Evolutionary conservation across 2,888 invertebrate genomes (phyloP).

Genomic region (Clostera curtula): DNA sequence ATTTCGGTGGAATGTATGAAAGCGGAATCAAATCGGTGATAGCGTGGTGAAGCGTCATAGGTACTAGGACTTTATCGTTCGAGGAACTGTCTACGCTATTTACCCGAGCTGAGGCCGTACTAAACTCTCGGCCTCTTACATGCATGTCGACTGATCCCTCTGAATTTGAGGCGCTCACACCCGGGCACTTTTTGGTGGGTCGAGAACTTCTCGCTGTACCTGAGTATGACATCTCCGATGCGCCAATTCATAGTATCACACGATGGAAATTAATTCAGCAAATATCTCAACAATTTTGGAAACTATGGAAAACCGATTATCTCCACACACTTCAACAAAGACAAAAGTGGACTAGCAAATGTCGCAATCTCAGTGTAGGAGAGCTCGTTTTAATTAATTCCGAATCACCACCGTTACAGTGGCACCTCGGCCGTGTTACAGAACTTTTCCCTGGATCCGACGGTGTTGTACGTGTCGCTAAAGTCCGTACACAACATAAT

Average conservation of each 20-base stretch:
- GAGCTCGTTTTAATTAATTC: too few relatives aligned
- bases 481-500: too few relatives aligned
- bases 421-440: too few relatives aligned
- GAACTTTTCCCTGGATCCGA: too few relatives aligned
- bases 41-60: constrained; percentile 4
- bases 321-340: constrained; percentile 15
- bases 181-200: constrained; percentile 12
- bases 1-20: constrained; percentile 14
- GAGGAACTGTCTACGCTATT: constrained; percentile 14
- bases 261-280: constrained; percentile 16
- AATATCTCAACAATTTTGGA: constrained; percentile 13
- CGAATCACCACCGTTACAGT: too few relatives aligned
- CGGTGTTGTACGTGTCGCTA: too few relatives aligned
- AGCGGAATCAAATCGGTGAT: constrained; percentile 12
- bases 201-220: constrained; percentile 4
- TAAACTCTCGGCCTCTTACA: constrained; percentile 10
- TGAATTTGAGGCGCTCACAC: constrained; percentile 9
- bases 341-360: too few relatives aligned
- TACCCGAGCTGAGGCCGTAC: constrained; percentile 6
- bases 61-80: constrained; percentile 6
- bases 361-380: too few relatives aligned
- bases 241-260: constrained; percentile 3
- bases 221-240: constrained; percentile 5
- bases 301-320: constrained; percentile 13
- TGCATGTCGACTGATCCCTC: constrained; percentile 7